Base-by-base conservation (phyloP, 2,888 invertebrate genomes). In the Apamea monoglypha region DNA sequence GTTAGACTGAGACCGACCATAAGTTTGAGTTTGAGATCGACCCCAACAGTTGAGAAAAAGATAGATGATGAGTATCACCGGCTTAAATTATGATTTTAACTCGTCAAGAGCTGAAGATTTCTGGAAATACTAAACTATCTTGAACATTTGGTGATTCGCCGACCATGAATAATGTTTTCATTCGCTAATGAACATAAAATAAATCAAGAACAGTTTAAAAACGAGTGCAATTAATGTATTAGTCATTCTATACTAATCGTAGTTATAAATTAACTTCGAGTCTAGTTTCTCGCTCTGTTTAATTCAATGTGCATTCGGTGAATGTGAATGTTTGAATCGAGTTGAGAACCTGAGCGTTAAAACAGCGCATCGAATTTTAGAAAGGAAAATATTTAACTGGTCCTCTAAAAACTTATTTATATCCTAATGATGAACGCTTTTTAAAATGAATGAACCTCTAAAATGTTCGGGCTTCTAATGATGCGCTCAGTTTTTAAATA, bases 281-380 rank as follows among this genome's bases (percentile, higher is more conserved):
- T 32, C 25, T 40, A 74, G 75, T 85, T 80, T 78, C 68, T 76
- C 83, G 86, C 80, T 88, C 88, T 86, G 86, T 74, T 86, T 88
- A 88, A 79, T 81, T 83, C 80, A 78, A 67, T 75, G 78, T 77
- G 74, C 78, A 82, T 74, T 74, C 63, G 44, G 40, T 71, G 44
- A 44, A 73, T 72, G 75, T 70, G 59, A 69, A 85, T 74, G 66
- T 69, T n/a, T 69, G 66, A 77, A 74, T 70, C 36, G n/a, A 75
- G 70, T 69, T 66, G 47, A 63, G 47, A 32, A 66, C 2, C 29
- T 29, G 32, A 56, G 16, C 50, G 40, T 56, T 66, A 25, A 50
- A 67, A 40, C 25, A 16, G 29, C 1, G 29, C 21, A 63, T 44
- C n/a, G 44, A 25, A 29, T n/a, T 61, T 44, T 63, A 81, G 53